A percentile compares a stretch with the other conserved stretches of the same genome.
These are phyloP conservation scores for Spinus pinus DNA, from an alignment of 2,797 vertebrate species.

Conservation along the genomic window DNA sequence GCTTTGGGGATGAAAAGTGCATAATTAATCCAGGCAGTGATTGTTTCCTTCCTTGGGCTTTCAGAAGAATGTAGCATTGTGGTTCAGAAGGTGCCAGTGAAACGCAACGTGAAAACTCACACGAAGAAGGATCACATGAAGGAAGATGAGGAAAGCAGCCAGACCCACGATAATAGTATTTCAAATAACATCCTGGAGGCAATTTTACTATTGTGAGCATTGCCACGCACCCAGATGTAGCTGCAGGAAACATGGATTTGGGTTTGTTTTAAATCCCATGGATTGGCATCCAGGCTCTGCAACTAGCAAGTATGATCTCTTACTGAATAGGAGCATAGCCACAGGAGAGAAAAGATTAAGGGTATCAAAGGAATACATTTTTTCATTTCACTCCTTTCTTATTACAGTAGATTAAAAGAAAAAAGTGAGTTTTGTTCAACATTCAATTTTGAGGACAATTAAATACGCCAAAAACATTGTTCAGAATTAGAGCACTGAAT, in stretches of 20 bases:
- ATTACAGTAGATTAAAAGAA: constrained; percentile 59
- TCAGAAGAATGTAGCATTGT: neutral
- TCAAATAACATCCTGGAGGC: constrained; percentile 12
- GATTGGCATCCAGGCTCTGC: neutral
- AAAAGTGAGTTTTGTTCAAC: constrained; percentile 47
- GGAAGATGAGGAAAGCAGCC: neutral
- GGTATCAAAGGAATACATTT: constrained; percentile 61
- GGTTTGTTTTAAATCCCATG: constrained; percentile 31
- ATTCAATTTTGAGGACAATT: constrained; percentile 62
- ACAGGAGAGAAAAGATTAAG: constrained; percentile 66
- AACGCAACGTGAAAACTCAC: constrained; percentile 27
- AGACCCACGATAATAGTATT: neutral
- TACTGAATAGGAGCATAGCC: constrained; percentile 51
- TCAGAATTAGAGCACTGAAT: constrained; percentile 55
- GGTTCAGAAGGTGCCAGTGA: neutral
- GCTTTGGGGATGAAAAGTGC: neutral
- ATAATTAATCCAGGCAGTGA: neutral
- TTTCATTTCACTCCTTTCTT: constrained; percentile 61
- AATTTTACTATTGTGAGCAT: constrained; percentile 8
- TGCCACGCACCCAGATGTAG: constrained; percentile 3
- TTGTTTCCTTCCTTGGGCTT: constrained; percentile 2
- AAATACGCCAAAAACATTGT: constrained; percentile 68
- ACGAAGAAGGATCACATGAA: neutral
- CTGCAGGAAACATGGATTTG: constrained; percentile 37
- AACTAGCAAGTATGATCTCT: constrained; percentile 34